Conservation (phyloP, 1,140 invertebrate species). For the Tenebrio molitor region DNA sequence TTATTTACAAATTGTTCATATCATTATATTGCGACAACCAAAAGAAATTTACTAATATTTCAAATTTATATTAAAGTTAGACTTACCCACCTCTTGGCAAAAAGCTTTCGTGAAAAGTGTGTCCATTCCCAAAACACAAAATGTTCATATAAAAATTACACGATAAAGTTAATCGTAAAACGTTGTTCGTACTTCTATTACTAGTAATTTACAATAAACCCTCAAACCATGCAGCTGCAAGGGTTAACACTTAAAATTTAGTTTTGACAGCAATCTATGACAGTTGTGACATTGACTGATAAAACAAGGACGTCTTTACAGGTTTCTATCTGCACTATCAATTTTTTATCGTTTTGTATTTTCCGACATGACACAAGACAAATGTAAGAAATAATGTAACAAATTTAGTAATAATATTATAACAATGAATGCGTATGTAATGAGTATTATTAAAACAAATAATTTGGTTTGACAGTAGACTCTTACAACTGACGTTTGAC, state of each 20-base stretch:
- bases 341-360: background rate
- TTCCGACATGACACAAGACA: too few species aligned
- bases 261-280: background rate
- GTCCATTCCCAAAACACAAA: constrained; percentile 57
- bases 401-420: too few species aligned
- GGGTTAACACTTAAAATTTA: background rate
- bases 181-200: background rate
- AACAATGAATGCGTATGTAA: too few species aligned
- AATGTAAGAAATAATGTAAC: too few species aligned
- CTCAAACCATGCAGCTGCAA: constrained; percentile 11
- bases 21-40: too few species aligned
- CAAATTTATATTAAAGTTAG: constrained; percentile 57
- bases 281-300: constrained; percentile 17
- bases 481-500: background rate
- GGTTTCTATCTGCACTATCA: background rate
- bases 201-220: constrained; percentile 1
- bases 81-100: constrained; percentile 77
- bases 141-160: constrained; percentile 6
- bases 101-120: constrained; percentile 64
- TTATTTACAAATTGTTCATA: too few species aligned
- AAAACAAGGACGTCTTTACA: constrained; percentile 8
- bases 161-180: background rate
- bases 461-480: too few species aligned
- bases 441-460: too few species aligned
- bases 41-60: too few species aligned